Evolutionary conservation across 2,888 invertebrate genomes (phyloP).

Genomic region (Nycteola revayana): DNA sequence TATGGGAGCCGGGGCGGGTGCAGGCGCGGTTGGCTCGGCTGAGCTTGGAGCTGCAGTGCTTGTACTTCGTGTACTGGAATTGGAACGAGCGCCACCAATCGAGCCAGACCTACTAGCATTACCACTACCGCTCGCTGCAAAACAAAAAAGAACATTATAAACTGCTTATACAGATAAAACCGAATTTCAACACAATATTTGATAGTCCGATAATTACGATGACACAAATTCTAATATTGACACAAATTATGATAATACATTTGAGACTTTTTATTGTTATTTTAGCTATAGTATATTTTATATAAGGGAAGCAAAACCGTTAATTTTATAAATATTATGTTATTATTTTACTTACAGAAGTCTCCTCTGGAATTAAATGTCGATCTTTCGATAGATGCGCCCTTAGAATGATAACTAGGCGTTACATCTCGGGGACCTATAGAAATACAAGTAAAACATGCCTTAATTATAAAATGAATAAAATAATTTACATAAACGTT

Average conservation of each 20-base stretch:
- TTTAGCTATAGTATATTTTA: too few species aligned
- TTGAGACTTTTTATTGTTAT: too few species aligned
- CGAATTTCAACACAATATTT: too few species aligned
- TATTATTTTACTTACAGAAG: constrained; percentile 52
- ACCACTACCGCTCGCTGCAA: constrained; percentile 38
- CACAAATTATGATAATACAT: too few species aligned
- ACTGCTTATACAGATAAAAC: background rate
- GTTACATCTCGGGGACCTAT: constrained; percentile 62
- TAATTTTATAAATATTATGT: background rate
- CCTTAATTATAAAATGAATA: background rate
- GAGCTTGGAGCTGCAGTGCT: constrained; percentile 36
- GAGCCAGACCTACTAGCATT: constrained; percentile 59
- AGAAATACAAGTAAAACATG: constrained; percentile 23
- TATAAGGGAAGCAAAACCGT: too few species aligned
- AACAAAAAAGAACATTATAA: constrained; percentile 4
- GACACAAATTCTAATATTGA: too few species aligned
- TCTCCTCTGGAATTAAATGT: constrained; percentile 71
- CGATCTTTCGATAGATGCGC: constrained; percentile 74
- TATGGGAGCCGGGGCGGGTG: constrained; percentile 22
- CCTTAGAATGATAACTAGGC: constrained; percentile 65
- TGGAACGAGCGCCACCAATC: constrained; percentile 51
- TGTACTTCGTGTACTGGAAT: constrained; percentile 51
- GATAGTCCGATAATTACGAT: too few species aligned
- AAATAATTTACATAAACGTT: too few species aligned
- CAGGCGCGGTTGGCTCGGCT: constrained; percentile 25